A percentile compares a stretch with the other conserved stretches of the same genome.
These are phyloP conservation scores for Dryoscopus gambensis DNA, from an alignment of 2,113 vertebrate genomes.

Conservation along the genomic window DNA sequence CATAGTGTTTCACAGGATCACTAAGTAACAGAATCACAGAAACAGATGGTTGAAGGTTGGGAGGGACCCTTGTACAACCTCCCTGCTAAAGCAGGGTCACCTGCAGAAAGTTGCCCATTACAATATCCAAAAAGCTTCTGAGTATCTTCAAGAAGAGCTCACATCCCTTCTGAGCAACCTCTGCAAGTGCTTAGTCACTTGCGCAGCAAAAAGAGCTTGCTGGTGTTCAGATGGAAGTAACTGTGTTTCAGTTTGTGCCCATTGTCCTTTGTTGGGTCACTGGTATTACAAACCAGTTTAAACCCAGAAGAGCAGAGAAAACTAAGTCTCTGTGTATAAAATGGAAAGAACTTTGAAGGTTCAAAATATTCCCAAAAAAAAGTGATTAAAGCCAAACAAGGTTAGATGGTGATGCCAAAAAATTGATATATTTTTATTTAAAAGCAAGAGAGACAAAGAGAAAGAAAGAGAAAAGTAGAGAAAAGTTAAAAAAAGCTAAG, in stretches of 20 bases:
- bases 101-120: background rate
- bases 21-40: background rate
- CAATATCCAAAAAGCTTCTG: background rate
- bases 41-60: accelerated
- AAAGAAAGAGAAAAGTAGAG: background rate
- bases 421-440: background rate
- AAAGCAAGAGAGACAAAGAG: background rate
- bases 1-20: background rate
- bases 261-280: background rate
- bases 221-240: background rate
- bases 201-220: background rate
- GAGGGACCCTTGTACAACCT: background rate
- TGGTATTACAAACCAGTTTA: background rate
- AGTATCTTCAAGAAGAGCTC: background rate
- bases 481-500: background rate
- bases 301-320: background rate
- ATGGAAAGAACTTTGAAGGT: background rate
- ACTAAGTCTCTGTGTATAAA: background rate
- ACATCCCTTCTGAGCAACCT: background rate
- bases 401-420: background rate
- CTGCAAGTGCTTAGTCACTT: background rate
- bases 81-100: background rate
- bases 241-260: background rate
- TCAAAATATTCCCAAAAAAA: background rate
- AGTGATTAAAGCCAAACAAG: background rate